Evolutionary conservation across 2,113 vertebrate species (phyloP).

Genomic region (Calypte anna): DNA sequence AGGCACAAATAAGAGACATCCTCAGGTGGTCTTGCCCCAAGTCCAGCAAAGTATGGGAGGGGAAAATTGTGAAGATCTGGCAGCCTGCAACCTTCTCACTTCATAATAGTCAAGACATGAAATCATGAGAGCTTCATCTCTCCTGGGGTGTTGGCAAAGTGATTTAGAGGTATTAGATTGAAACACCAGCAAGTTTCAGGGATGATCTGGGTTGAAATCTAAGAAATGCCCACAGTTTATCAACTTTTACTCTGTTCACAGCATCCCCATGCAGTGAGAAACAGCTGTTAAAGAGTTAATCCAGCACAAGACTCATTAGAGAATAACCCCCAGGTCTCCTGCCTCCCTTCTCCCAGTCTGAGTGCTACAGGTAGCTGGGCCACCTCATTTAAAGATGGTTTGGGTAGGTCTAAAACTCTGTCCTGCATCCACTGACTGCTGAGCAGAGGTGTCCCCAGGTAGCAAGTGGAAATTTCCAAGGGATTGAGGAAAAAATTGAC

Average conservation of each 20-base stretch:
- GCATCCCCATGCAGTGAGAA: neutral
- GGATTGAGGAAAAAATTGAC: neutral
- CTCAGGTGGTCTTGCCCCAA: neutral
- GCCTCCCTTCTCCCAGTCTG: neutral
- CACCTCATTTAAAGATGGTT: neutral
- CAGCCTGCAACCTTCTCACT: neutral
- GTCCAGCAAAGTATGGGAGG: neutral
- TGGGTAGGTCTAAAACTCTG: accelerated
- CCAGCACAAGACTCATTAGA: neutral
- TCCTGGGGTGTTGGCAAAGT: neutral
- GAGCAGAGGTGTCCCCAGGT: neutral
- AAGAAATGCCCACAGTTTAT: neutral
- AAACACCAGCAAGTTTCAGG: neutral
- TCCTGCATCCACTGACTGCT: neutral
- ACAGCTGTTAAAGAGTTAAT: neutral
- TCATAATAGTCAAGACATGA: neutral
- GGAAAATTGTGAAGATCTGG: neutral
- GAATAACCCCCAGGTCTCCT: neutral
- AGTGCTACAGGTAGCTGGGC: neutral
- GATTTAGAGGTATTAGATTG: neutral
- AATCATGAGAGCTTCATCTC: neutral
- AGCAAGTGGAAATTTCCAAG: neutral
- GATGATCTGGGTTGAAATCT: neutral
- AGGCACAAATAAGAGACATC: neutral
- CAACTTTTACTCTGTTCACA: neutral